phyloP scores from a whole-genome alignment of 2,888 invertebrate species.

The Anarsia innoxiella region DNA sequence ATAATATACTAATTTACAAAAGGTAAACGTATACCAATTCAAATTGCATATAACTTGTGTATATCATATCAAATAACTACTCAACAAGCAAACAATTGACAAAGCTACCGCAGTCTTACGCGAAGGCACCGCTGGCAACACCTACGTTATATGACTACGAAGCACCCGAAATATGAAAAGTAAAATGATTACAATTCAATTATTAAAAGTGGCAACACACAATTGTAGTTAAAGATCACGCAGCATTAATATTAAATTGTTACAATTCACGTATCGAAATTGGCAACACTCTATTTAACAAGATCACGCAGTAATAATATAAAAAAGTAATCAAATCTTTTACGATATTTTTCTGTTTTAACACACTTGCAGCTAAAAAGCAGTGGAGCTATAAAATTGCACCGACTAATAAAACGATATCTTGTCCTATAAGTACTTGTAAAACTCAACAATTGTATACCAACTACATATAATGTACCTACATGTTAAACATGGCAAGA shows the following conservation, averaged over 20 bases:
- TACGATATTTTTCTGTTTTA: no score
- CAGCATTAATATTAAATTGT: no score
- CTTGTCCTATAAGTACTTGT: constrained; percentile 24
- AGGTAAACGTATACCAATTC: constrained; percentile 12
- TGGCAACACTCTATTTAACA: no score
- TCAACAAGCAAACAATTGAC: constrained; percentile 11
- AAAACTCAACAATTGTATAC: constrained; percentile 51
- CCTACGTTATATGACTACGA: constrained; percentile 2
- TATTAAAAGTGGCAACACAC: no score
- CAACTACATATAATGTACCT: constrained; percentile 23
- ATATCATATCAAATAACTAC: neutral
- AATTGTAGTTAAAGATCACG: no score
- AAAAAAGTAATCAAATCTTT: no score
- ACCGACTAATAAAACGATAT: no score
- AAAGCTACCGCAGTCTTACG: constrained; percentile 22
- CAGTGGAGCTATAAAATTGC: no score
- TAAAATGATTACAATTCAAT: neutral
- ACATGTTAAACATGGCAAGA: constrained; percentile 60
- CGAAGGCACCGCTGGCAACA: constrained; percentile 27
- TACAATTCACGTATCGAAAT: no score
- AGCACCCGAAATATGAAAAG: constrained; percentile 3
- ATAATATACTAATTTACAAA: no score
- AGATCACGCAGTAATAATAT: no score
- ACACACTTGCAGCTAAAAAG: no score
- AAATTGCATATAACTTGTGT: constrained; percentile 14